phyloP scores from a whole-genome alignment of 53 echinoderm and acorn worm genomes.

The Hippasteria phrygiana region DNA sequence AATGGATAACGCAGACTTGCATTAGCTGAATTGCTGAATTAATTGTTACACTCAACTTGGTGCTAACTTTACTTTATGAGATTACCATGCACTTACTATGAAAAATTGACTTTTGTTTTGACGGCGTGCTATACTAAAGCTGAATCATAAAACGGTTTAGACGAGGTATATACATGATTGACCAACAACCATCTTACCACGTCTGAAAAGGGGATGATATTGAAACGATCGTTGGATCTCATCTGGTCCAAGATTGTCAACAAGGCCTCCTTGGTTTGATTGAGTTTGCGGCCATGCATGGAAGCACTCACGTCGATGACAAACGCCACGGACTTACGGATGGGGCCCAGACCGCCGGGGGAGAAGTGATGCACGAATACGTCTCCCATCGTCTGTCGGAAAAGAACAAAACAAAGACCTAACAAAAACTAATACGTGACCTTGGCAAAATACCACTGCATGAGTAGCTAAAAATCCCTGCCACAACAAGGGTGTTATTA shows the following conservation, averaged over 20 bases:
- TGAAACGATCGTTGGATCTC: constrained; percentile 80
- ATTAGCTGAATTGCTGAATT: no score
- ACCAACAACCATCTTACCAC: neutral
- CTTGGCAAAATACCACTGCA: no score
- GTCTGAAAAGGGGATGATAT: constrained; percentile 92
- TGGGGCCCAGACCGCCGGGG: constrained; percentile 75
- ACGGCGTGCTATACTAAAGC: no score
- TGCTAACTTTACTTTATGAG: no score
- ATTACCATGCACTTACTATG: no score
- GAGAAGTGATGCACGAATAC: constrained; percentile 95
- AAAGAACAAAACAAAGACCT: neutral
- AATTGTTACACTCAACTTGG: no score
- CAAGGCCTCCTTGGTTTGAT: constrained; percentile 94
- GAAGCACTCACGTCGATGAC: constrained; percentile 98
- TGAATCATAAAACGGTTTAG: no score
- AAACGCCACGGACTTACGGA: constrained; percentile 92
- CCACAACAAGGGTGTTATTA: no score
- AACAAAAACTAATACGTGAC: neutral
- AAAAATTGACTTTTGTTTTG: no score
- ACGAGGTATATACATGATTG: neutral
- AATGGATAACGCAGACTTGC: no score
- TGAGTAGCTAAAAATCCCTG: no score
- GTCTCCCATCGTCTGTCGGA: constrained; percentile 67
- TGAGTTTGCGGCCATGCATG: constrained; percentile 88
- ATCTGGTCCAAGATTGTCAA: constrained; percentile 92